A percentile compares a stretch with the other conserved stretches of the same genome.
Evolutionary conservation across 2,797 vertebrate species (phyloP).

Genomic region (Crenuchus spilurus): DNA sequence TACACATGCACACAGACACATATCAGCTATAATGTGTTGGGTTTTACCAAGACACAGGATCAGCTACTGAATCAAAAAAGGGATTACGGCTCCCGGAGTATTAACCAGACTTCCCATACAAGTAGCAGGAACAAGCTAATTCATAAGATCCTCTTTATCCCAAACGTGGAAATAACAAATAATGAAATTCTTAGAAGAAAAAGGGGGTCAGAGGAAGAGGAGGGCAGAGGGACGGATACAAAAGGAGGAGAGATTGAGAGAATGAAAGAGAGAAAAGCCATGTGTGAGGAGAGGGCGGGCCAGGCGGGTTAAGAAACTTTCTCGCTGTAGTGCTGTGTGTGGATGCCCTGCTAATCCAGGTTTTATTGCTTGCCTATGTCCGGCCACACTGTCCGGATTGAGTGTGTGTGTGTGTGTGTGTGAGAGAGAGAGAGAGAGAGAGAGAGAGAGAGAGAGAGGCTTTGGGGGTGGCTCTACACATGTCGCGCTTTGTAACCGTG

Average conservation of each 20-base stretch:
- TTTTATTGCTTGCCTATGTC: constrained; percentile 87
- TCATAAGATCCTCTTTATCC: constrained; percentile 77
- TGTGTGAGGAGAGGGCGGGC: constrained; percentile 71
- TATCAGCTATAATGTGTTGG: constrained; percentile 52
- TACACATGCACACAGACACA: constrained; percentile 5
- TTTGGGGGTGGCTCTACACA: constrained; percentile 82
- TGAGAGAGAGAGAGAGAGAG: constrained; percentile 59
- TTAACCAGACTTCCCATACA: constrained; percentile 71
- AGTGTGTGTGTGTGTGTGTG: constrained; percentile 53
- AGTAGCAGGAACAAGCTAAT: constrained; percentile 75
- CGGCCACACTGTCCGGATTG: constrained; percentile 79
- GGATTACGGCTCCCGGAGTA: constrained; percentile 62
- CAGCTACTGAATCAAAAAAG: constrained; percentile 49
- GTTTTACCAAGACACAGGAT: constrained; percentile 53
- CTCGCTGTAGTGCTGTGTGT: constrained; percentile 70
- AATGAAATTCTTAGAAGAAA: constrained; percentile 70
- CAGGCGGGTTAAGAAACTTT: constrained; percentile 81
- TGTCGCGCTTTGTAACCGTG: constrained; percentile 89
- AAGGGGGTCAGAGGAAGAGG: constrained; percentile 71
- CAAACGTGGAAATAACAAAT: constrained; percentile 71
- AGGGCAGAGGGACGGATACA: constrained; percentile 66
- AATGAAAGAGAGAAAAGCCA: constrained; percentile 61
- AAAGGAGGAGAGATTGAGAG: constrained; percentile 64
- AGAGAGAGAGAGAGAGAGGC: constrained; percentile 17
- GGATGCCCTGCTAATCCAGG: constrained; percentile 84